Base-by-base conservation (phyloP, 2,888 invertebrate genomes). In the Drosophila maculinotata region DNA sequence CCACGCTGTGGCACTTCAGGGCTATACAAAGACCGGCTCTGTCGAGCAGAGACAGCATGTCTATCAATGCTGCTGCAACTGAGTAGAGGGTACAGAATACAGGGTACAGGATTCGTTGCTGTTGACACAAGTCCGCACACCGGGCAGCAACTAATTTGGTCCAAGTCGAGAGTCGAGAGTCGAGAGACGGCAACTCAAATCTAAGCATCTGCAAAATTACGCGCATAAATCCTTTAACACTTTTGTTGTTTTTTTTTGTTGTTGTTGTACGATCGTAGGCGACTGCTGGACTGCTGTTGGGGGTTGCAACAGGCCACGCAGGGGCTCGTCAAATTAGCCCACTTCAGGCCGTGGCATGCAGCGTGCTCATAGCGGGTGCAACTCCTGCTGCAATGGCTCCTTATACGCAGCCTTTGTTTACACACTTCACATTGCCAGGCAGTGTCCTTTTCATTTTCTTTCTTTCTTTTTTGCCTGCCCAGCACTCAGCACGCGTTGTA, bases 161-260 rank as follows among this genome's bases (percentile, higher is more conserved):
- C 42, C 63, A 39, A 38, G 23, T 23, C n/a, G 25, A 38, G 26
- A 26, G 41, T 38, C n/a, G 25, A 28, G 23, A 10, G n/a, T n/a
- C 36, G 1, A n/a, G 35, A 20, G 14, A 42, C 4, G 2, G 20
- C 20, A 66, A 52, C 63, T 66, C 48, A 88, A 88, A 87, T 84
- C 88, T 75, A 87, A 88, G 89, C 88, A 88, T 88, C 88, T 88
- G 88, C 88, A 81, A 89, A 89, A 87, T 89, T 89, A 86, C 77
- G 79, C 76, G 79, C 81, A 87, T 89, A 89, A 89, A 89, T 89
- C 89, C 88, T 81, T 89, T 89, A 81, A 88, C 88, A 89, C 88
- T 83, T 88, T 83, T 84, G 42, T 59, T n/a, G n/a, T n/a, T n/a
- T n/a, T n/a, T n/a, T n/a, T n/a, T n/a, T n/a, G n/a, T n/a, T n/a